Percentiles rank a stretch among this genome's conserved stretches.
phyloP scores from a whole-genome alignment of 2,888 invertebrate species.

The Tethea ocularis region DNA sequence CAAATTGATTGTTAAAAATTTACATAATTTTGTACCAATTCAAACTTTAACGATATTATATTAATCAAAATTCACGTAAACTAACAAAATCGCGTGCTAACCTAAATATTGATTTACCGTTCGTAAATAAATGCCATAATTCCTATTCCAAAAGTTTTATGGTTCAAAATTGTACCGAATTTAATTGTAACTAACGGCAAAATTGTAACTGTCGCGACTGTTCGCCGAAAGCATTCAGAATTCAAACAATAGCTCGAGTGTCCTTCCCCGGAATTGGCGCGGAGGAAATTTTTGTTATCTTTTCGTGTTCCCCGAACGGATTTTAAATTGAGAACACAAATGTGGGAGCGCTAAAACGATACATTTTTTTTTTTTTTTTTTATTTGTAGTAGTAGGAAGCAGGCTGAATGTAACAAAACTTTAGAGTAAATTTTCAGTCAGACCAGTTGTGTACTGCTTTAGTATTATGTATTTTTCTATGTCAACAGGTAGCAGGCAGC shows the following conservation, averaged over 20 bases:
- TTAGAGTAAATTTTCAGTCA: too few species aligned
- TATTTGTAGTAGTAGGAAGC: neutral
- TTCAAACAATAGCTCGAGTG: constrained; percentile 80
- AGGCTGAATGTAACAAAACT: too few species aligned
- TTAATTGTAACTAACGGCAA: constrained; percentile 32
- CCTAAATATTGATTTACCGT: neutral
- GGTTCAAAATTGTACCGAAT: constrained; percentile 29
- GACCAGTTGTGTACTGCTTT: too few species aligned
- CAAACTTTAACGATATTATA: neutral
- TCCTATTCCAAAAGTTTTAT: constrained; percentile 13
- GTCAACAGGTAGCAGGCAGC: too few species aligned
- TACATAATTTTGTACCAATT: neutral
- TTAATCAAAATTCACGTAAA: constrained; percentile 2
- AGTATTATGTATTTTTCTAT: too few species aligned
- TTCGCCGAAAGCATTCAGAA: constrained; percentile 79
- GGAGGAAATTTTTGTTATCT: constrained; percentile 82
- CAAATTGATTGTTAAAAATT: neutral
- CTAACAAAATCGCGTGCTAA: neutral
- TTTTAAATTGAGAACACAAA: constrained; percentile 82
- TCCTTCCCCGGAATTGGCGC: constrained; percentile 79
- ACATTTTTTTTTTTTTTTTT: constrained; percentile 18
- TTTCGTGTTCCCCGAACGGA: constrained; percentile 82
- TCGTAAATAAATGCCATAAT: neutral
- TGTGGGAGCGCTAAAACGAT: constrained; percentile 63
- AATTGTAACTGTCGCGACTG: constrained; percentile 30